Evolutionary conservation across 2,888 invertebrate species (phyloP), one percentile per base, ranked within the genome.

Genomic region (Melitaea athalia): DNA sequence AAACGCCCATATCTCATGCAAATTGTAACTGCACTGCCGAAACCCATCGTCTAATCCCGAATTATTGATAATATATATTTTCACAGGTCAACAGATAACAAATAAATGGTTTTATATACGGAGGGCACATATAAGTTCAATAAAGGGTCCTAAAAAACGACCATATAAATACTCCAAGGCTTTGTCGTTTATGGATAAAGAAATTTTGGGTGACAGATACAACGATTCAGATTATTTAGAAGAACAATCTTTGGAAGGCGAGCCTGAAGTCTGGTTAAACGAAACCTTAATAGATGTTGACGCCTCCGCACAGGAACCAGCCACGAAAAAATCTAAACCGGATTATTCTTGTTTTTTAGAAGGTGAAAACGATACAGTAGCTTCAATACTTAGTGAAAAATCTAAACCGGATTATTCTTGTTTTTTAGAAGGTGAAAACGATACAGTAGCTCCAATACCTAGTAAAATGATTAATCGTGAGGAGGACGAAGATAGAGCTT

Each of bases 401-500:
- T 59, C 63, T 1, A 77, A 73, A 64, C 5, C 69, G 57, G 76
- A 75, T 49, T 12, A 11, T 14, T 73, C 61, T 31, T 57, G 64
- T 59, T 49, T 33, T 33, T 59, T 66, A 38, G 69, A 72, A 2
- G 49, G 63, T 5, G 72, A 75, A 3, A 63, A 63, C 6, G 75
- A 78, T 15, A 83, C 75, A 50, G 75, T 87, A 11, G 77, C 85
- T 0, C 67, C 80, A 0, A 75, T 87, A 5, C 79, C n/a, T 15
- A 81, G 83, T 10, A 85, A 78, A 65, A 70, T 89, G 43, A 80
- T 89, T 50, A 81, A 84, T n/a, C 85, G 79, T 45, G 89, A 90
- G 63, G 86, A 88, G 6, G 89, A 90, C 38, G 89, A 89, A 60
- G 89, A 89, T 52, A 81, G 85, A 55, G 82, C 88, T 0, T 90